Conservation (phyloP, 2,888 invertebrate genomes). For the Parasteatoda lunata region DNA sequence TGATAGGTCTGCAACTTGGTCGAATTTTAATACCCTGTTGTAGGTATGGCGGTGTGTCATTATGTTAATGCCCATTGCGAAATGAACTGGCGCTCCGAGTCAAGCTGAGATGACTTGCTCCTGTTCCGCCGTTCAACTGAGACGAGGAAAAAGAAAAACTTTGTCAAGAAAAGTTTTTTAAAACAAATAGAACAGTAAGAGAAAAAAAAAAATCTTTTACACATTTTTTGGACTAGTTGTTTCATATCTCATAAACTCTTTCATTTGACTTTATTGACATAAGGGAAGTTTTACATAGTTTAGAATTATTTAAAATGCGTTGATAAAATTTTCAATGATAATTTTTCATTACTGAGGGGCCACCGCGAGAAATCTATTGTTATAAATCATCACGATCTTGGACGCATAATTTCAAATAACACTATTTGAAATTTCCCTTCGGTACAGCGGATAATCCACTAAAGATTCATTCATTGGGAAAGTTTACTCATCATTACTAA, state of each 20-base stretch:
- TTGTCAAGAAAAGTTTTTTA: neutral
- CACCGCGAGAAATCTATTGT: too few species aligned
- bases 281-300: too few species aligned
- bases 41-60: conserved; percentile 23
- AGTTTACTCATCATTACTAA: too few species aligned
- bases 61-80: conserved; percentile 37
- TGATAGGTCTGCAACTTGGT: conserved; percentile 1
- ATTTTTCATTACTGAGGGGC: too few species aligned
- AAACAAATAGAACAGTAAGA: neutral
- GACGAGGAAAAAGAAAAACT: neutral
- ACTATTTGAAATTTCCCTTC: too few species aligned
- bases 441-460: too few species aligned
- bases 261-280: too few species aligned
- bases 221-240: neutral
- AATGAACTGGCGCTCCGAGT: conserved; percentile 5
- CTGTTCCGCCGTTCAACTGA: neutral
- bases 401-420: too few species aligned
- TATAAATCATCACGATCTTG: too few species aligned
- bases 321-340: too few species aligned
- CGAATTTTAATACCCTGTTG: conserved; percentile 42
- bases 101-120: neutral
- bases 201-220: neutral
- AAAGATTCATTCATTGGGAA: too few species aligned
- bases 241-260: neutral
- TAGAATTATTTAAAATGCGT: too few species aligned